These are phyloP conservation scores for Linhomoeus sp. DNA, from an alignment of 2,888 invertebrate species.

Conservation along the genomic window DNA sequence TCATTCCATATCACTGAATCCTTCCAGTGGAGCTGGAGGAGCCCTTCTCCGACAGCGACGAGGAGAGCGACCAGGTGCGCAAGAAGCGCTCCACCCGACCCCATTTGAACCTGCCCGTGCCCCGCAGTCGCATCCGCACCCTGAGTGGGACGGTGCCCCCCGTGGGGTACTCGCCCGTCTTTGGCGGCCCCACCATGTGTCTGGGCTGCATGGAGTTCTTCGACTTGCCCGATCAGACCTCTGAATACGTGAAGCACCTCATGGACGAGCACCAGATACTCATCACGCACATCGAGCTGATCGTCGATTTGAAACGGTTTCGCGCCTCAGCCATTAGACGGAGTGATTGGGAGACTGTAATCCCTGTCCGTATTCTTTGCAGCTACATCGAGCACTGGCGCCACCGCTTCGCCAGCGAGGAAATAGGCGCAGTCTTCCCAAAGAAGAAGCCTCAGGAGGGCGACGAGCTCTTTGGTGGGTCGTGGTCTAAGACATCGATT, in stretches of 20 bases:
- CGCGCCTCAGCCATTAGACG: background rate
- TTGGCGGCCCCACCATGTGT: slow-evolving; percentile 28
- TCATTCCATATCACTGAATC: too few species aligned
- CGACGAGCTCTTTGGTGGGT: slow-evolving; percentile 6
- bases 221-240: slow-evolving; percentile 21
- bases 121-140: slow-evolving; percentile 12
- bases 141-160: slow-evolving; percentile 19
- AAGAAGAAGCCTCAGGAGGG: slow-evolving; percentile 16
- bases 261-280: slow-evolving; percentile 24
- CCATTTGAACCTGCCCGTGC: slow-evolving; percentile 2
- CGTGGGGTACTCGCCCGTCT: slow-evolving; percentile 13
- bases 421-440: slow-evolving; percentile 21
- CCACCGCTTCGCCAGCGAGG: slow-evolving; percentile 22
- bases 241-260: slow-evolving; percentile 19
- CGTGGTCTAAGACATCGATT: background rate
- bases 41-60: slow-evolving; percentile 24
- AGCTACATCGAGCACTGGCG: slow-evolving; percentile 26
- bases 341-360: background rate
- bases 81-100: slow-evolving; percentile 9
- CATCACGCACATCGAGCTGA: slow-evolving; percentile 21
- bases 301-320: slow-evolving; percentile 24
- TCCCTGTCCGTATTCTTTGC: background rate
- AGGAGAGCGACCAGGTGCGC: slow-evolving; percentile 14
- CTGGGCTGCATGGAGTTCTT: slow-evolving; percentile 25
- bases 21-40: slow-evolving; percentile 21